phyloP scores from a whole-genome alignment of 30 jellyfish, hydroid and myxozoan genomes.

The Hydractinia echinata region DNA sequence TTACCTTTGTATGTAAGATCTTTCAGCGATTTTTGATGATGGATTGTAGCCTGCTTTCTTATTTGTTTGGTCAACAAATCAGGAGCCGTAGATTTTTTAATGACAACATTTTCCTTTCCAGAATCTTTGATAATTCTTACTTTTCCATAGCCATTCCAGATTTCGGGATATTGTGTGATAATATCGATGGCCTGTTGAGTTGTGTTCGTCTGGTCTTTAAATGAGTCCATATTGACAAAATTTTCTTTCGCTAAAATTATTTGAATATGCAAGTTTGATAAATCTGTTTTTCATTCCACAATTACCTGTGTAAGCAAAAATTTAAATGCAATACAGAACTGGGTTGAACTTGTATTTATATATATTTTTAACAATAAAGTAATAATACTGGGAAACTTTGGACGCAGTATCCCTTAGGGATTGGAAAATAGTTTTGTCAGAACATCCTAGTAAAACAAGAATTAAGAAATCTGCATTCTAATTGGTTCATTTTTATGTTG shows the following conservation, averaged over 20 bases:
- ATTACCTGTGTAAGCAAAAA: too few species aligned
- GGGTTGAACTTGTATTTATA: too few species aligned
- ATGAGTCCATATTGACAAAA: background rate
- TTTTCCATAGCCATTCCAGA: slow-evolving; percentile 16
- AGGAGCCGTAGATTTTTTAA: background rate
- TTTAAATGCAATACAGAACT: too few species aligned
- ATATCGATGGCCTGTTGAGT: background rate
- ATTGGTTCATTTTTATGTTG: too few species aligned
- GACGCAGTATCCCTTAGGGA: too few species aligned
- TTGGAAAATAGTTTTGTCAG: too few species aligned
- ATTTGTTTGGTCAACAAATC: background rate
- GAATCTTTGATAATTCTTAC: slow-evolving; percentile 12
- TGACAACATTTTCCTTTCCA: slow-evolving; percentile 14
- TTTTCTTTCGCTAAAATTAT: slow-evolving; percentile 9
- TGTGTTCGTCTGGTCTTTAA: background rate
- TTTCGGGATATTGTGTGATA: background rate
- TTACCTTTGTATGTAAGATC: slow-evolving; percentile 2
- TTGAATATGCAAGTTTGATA: slow-evolving; percentile 5
- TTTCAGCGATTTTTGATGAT: background rate
- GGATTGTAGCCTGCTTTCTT: background rate
- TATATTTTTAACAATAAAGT: too few species aligned
- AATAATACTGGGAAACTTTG: too few species aligned
- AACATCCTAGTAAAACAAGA: too few species aligned
- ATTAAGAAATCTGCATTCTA: too few species aligned
- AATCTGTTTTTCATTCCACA: slow-evolving; percentile 5